Evolutionary conservation across 2,888 invertebrate genomes (phyloP).

Genomic region (Aphidoletes aphidimyza): DNA sequence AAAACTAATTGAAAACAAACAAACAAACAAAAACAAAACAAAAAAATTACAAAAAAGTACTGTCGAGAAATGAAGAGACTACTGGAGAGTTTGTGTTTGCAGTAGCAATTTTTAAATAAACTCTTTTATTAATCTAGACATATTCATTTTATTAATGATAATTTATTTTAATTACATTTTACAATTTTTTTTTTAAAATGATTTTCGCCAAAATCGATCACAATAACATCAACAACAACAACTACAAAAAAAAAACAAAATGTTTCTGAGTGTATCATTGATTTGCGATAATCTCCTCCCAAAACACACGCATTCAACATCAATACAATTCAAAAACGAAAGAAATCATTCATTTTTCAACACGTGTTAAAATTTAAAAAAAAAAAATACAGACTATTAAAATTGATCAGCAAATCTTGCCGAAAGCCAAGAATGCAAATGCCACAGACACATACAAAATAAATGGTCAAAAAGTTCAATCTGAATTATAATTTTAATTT

Average conservation of each 20-base stretch:
- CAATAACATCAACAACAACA: neutral
- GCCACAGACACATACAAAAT: neutral
- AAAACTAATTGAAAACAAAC: no score
- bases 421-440: neutral
- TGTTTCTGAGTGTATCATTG: neutral
- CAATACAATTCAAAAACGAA: neutral
- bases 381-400: neutral
- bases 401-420: neutral
- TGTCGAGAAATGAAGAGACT: no score
- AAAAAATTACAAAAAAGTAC: no score
- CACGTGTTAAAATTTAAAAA: no score
- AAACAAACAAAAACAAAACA: no score
- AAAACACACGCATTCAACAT: neutral
- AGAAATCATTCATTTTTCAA: no score
- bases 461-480: neutral
- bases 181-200: no score
- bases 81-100: no score
- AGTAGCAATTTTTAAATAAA: neutral
- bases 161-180: constrained; percentile 36
- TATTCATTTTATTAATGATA: constrained; percentile 16
- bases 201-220: neutral
- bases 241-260: neutral
- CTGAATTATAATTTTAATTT: neutral
- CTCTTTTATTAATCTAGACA: neutral
- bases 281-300: neutral